Base-by-base conservation (phyloP, 2,797 vertebrate genomes). In the Coreius guichenoti region DNA sequence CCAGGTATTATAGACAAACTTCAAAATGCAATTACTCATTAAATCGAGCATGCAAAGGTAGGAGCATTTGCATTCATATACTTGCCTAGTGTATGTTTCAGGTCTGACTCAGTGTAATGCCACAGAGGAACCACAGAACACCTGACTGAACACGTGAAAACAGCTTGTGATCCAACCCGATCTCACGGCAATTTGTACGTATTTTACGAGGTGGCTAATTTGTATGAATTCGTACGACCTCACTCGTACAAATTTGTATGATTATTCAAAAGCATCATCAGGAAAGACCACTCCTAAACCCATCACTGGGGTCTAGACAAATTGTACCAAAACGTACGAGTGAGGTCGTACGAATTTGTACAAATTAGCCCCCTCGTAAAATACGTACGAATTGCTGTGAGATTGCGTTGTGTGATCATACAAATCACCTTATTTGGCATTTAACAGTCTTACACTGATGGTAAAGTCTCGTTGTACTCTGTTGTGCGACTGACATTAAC, bases 371-470 rank as follows among this genome's bases (percentile, higher is more conserved):
- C 1, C 36, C 36, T 39, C 3, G 7, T 39, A 39, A 39, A 39
- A 39, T 39, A 8, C 36, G 36, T 39, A 39, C 36, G 1, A 39
- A 39, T 39, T 39, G 36, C 36, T 39, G 36, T 39, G 36, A 39
- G 36, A 39, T 39, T 39, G 36, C 8, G 1, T 39, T 39, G 36
- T 39, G 36, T 36, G 19, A 58, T 58, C 33, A 82, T 43, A 36
- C 5, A 51, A 75, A 65, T 75, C 29, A 65, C 14, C 43, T 51
- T 8, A 47, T 63, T 82, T 82, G 63, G 69, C 43, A 36, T 21
- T 61, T 61, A 56, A 61, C 36, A 29, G 17, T 63, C 26, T 61
- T 72, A 56, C 36, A 29, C 51, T 4, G 2, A 17, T 23, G 12
- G 14, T 36, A 8, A 58, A 14, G 29, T 74, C 45, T 51, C 14